These are phyloP conservation scores for Plestiodon gilberti DNA, from an alignment of 2,113 vertebrate genomes.

Conservation along the genomic window DNA sequence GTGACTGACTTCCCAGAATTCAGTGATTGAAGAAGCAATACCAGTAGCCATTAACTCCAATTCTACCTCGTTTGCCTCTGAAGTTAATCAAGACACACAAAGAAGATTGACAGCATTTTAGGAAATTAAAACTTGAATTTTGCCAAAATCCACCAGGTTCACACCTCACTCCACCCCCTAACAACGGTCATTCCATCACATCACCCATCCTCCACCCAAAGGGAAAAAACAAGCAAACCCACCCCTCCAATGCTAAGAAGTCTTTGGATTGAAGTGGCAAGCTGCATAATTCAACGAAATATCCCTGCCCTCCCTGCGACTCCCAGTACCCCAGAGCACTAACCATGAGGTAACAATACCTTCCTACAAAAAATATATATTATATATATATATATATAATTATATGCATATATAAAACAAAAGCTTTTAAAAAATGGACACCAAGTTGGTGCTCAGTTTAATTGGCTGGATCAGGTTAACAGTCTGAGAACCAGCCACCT, in stretches of 20 bases:
- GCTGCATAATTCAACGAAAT: constrained; percentile 22
- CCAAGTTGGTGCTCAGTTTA: constrained; percentile 21
- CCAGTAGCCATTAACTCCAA: constrained; percentile 76
- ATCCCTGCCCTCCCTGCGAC: background rate
- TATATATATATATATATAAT: constrained; percentile 47
- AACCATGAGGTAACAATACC: constrained; percentile 64
- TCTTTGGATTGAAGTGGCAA: constrained; percentile 49
- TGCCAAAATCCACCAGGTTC: background rate
- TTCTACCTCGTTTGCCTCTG: constrained; percentile 76
- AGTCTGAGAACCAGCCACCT: constrained; percentile 50
- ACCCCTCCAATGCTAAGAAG: background rate
- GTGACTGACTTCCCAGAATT: constrained; percentile 30
- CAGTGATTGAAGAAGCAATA: constrained; percentile 74
- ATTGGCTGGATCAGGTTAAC: background rate
- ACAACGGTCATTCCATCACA: no score
- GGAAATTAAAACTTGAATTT: constrained; percentile 27
- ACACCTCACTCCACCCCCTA: background rate
- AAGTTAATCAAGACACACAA: constrained; percentile 78
- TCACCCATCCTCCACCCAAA: background rate
- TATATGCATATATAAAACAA: constrained; percentile 56
- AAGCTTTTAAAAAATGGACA: background rate
- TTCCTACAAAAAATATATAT: constrained; percentile 58
- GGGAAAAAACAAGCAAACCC: background rate
- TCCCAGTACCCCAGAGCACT: constrained; percentile 18
- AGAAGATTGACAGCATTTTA: constrained; percentile 64